Percentiles rank a stretch among this genome's conserved stretches.
These are phyloP conservation scores for Sympetrum striolatum DNA, from an alignment of 2,888 invertebrate genomes.

Conservation along the genomic window DNA sequence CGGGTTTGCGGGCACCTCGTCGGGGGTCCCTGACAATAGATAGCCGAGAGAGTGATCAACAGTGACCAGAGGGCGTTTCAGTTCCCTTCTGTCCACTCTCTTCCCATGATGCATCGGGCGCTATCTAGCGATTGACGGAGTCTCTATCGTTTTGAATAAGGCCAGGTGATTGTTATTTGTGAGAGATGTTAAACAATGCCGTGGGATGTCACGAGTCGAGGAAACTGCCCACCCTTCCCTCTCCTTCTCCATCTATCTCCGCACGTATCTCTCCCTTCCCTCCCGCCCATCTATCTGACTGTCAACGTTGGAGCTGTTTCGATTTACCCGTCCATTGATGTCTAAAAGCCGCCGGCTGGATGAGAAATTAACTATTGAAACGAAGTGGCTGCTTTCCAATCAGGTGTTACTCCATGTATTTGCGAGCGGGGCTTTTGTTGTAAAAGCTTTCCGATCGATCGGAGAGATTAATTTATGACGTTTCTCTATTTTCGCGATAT, in stretches of 20 bases:
- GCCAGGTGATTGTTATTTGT: slow-evolving; percentile 23
- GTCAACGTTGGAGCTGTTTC: background rate
- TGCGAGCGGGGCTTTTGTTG: background rate
- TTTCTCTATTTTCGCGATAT: too few relatives aligned
- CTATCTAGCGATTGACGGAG: slow-evolving; percentile 39
- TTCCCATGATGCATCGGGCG: slow-evolving; percentile 33
- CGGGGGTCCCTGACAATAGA: background rate
- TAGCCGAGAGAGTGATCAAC: slow-evolving; percentile 8
- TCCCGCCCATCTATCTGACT: background rate
- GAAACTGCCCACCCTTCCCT: background rate
- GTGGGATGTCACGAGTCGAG: slow-evolving; percentile 19
- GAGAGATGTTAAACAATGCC: slow-evolving; percentile 13
- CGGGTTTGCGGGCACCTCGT: background rate
- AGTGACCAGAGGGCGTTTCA: slow-evolving; percentile 4
- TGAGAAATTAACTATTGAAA: background rate
- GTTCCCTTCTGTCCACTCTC: background rate
- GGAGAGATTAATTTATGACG: too few relatives aligned
- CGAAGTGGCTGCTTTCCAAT: background rate
- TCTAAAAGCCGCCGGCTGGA: background rate
- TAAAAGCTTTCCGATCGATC: too few relatives aligned
- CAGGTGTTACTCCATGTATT: background rate
- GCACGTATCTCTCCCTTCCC: background rate
- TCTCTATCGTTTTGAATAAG: slow-evolving; percentile 34
- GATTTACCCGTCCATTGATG: background rate
- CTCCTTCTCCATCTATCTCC: background rate